Evolutionary conservation across 2,888 invertebrate species (phyloP), one percentile per base, ranked within the genome.

Genomic region (Vannuccia rotundouncinata): DNA sequence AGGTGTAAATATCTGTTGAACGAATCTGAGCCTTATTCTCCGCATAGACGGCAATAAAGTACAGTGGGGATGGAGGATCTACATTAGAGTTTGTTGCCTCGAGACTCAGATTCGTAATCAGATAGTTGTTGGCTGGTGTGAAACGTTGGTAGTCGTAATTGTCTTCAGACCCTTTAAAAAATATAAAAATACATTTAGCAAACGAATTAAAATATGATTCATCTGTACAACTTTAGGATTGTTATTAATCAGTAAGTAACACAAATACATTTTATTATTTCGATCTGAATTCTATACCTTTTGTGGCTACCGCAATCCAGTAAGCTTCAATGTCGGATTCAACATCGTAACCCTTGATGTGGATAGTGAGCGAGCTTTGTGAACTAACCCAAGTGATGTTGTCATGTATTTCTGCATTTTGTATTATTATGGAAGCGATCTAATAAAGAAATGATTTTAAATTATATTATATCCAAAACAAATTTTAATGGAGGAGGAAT

Each of bases 31-130:
- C 85, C 5, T 84, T 83, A 80, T 85, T 85, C 28, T 76, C 78
- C 27, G 84, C 83, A 79, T 82, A 83, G 0, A 84, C 76, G 0
- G 82, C 82, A 59, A 85, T 84, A 80, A 84, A 85, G 78, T 84
- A 84, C 10, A 83, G 80, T 29, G 84, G 84, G 1, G 59, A 73
- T 73, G 74, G 74, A 10, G 74, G 74, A 10, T 28, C 27, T 5
- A 5, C 74, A 1, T 82, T 17, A 5, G 17, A 45, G 10, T 45
- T 17, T 5, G 45, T 45, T 13, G 17, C 5, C 5, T 5, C 74
- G 22, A 84, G 81, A 1, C 59, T 82, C 59, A 83, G 66, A 22
- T 80, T 82, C 27, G 77, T 78, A 10, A 84, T 82, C 76, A 83
- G 83, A 0, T 73, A 75, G 74, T 82, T 82, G 10, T 60, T 77